These are phyloP conservation scores for Gymnocephalus cernua DNA, from an alignment of 2,113 vertebrate species.

Conservation along the genomic window DNA sequence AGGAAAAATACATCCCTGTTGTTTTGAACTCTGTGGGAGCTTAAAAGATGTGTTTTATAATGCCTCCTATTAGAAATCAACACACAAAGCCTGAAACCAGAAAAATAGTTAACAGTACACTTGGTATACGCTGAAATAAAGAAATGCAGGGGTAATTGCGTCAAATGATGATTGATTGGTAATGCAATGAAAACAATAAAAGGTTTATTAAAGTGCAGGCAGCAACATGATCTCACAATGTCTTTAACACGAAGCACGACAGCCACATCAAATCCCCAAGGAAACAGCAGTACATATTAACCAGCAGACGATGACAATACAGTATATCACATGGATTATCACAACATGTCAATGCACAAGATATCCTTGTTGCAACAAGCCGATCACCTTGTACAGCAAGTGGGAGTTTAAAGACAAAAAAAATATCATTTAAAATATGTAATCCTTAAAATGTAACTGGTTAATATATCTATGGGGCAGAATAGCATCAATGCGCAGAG, in stretches of 20 bases:
- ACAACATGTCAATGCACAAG: conserved; percentile 53
- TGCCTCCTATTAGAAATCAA: conserved; percentile 66
- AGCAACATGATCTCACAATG: conserved; percentile 37
- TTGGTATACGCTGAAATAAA: conserved; percentile 20
- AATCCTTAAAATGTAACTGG: conserved; percentile 6
- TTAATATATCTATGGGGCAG: conserved; percentile 3
- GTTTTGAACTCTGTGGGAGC: conserved; percentile 76
- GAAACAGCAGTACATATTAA: conserved; percentile 60
- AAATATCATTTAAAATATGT: too few species aligned
- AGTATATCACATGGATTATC: conserved; percentile 49
- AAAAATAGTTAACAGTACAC: conserved; percentile 39
- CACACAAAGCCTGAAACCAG: conserved; percentile 35
- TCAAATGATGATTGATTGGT: conserved; percentile 57
- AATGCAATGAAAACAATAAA: conserved; percentile 61
- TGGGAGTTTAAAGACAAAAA: conserved; percentile 26
- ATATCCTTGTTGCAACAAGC: conserved; percentile 40
- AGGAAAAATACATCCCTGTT: conserved; percentile 73
- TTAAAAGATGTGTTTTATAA: conserved; percentile 73
- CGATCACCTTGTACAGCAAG: conserved; percentile 9
- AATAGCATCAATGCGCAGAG: conserved; percentile 42
- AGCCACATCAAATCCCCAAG: conserved; percentile 52
- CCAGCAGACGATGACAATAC: conserved; percentile 47
- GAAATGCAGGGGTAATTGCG: conserved; percentile 35
- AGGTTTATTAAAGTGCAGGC: conserved; percentile 55
- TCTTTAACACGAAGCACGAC: conserved; percentile 42